Conservation (phyloP, 1,140 invertebrate genomes). For the Diabrotica undecimpunctata region DNA sequence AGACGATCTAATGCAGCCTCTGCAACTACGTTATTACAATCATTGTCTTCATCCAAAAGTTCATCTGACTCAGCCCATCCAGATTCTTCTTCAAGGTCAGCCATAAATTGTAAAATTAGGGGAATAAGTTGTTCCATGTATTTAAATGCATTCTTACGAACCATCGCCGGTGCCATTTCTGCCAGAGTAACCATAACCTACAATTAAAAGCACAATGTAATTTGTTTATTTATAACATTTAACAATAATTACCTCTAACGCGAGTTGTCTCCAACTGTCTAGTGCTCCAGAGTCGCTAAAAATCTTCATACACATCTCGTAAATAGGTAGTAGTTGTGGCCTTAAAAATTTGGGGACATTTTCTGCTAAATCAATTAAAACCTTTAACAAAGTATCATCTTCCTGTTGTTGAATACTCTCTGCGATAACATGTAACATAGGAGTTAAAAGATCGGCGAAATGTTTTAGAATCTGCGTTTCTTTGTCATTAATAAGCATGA, state of each 20-base stretch:
- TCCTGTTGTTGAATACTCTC: constrained; percentile 78
- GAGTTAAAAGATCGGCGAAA: constrained; percentile 79
- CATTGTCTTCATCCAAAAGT: constrained; percentile 81
- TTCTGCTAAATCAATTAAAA: constrained; percentile 91
- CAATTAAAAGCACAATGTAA: background rate
- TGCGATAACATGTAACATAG: constrained; percentile 65
- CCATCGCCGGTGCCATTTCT: constrained; percentile 93
- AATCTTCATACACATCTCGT: constrained; percentile 88
- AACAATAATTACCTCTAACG: constrained; percentile 69
- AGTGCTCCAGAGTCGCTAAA: constrained; percentile 69
- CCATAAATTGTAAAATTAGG: constrained; percentile 91
- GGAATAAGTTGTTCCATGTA: constrained; percentile 78
- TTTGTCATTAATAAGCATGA: constrained; percentile 87
- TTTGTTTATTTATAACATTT: no score
- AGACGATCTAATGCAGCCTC: constrained; percentile 95
- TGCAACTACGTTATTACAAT: constrained; percentile 88
- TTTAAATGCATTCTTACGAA: constrained; percentile 82
- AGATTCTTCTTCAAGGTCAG: constrained; percentile 90
- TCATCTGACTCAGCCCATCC: constrained; percentile 79
- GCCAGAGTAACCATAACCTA: constrained; percentile 79
- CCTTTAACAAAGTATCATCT: constrained; percentile 87
- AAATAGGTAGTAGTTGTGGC: constrained; percentile 79
- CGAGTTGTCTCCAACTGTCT: constrained; percentile 86
- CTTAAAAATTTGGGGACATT: constrained; percentile 88
- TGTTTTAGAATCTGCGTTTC: constrained; percentile 82